Evolutionary conservation across 2,113 vertebrate species (phyloP).

Genomic region (Hipposideros armiger): DNA sequence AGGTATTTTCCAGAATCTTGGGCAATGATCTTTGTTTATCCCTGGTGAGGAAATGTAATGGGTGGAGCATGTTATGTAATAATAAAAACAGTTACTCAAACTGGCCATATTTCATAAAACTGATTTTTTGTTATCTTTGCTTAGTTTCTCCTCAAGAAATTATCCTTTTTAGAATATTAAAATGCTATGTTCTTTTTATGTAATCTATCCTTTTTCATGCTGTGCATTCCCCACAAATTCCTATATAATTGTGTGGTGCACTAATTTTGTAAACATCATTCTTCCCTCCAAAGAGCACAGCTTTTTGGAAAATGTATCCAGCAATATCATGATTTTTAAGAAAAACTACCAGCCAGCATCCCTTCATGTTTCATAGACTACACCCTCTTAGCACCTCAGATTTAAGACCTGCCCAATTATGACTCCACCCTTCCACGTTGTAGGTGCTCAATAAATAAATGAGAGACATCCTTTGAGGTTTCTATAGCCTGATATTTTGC

Average conservation of each 20-base stretch:
- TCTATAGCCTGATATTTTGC: background rate
- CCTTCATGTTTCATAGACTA: background rate
- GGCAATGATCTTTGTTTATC: no score
- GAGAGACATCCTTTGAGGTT: background rate
- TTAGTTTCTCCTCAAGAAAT: background rate
- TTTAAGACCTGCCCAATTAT: background rate
- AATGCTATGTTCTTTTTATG: background rate
- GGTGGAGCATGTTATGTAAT: background rate
- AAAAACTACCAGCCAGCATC: background rate
- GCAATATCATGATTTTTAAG: background rate
- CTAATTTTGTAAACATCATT: background rate
- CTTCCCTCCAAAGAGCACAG: background rate
- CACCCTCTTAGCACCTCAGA: background rate
- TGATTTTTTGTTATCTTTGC: background rate
- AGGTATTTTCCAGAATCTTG: background rate
- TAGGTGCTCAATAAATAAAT: background rate
- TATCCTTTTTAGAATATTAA: slow-evolving; percentile 7
- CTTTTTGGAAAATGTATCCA: background rate
- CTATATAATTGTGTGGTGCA: background rate
- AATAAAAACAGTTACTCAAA: background rate
- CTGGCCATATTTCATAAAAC: background rate
- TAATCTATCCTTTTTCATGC: background rate
- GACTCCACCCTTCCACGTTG: background rate
- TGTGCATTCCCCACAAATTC: background rate
- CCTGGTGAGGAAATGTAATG: background rate